These are phyloP conservation scores for Aspiorhynchus laticeps DNA, from an alignment of 2,113 vertebrate genomes.

Conservation along the genomic window DNA sequence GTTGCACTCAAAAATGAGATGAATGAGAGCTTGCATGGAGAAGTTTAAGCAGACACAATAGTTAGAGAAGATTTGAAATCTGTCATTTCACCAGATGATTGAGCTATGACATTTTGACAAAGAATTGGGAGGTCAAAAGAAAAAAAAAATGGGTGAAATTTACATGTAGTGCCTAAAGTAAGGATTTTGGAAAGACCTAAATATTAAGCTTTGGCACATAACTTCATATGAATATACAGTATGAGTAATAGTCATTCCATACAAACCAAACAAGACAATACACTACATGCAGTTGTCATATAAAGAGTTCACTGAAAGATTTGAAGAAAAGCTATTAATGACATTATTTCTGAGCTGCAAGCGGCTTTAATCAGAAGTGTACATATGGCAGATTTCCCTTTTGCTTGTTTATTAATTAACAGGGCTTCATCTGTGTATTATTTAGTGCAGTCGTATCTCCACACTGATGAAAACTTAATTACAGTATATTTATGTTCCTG, in stretches of 20 bases:
- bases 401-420: constrained; percentile 38
- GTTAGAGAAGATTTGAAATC: no score
- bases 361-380: constrained; percentile 7
- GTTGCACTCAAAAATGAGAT: not conserved
- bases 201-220: not conserved
- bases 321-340: not conserved
- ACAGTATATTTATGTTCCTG: constrained; percentile 14
- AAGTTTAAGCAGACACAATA: no score
- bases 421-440: constrained; percentile 23
- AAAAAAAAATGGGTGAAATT: no score
- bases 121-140: not conserved
- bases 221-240: not conserved
- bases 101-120: not conserved
- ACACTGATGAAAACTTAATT: constrained; percentile 40
- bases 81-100: no score
- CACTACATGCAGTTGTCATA: not conserved
- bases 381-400: constrained; percentile 29
- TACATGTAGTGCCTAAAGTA: not conserved
- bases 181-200: not conserved
- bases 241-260: not conserved
- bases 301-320: not conserved
- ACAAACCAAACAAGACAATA: not conserved
- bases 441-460: constrained; percentile 24
- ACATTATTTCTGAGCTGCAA: constrained; percentile 7
- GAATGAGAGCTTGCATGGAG: not conserved